Base-by-base conservation (phyloP, 2,797 vertebrate genomes). In the Okamejei kenojei region DNA sequence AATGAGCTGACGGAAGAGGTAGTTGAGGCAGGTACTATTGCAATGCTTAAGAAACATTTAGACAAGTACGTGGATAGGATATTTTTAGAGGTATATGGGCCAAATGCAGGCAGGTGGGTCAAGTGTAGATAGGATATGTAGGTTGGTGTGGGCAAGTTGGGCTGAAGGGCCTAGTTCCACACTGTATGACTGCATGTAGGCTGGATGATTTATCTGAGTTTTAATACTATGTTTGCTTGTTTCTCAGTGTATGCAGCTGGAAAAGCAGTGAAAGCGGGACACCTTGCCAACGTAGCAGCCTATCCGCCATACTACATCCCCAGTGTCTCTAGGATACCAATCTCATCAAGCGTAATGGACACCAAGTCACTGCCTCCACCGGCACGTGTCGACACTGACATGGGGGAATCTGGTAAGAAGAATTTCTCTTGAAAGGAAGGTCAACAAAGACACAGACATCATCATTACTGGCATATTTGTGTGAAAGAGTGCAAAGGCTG, bases 281-380 rank as follows among this genome's bases (percentile, higher is more conserved):
- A 96, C 79, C 96, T 96, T 93, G 94, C 98, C 94, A 96, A 96
- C 93, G 95, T 98, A 93, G 96, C 97, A 73, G 95, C 98, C 95
- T 98, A 98, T 94, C 98, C 98, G 68, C 97, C 98, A 1, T 98
- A 97, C 95, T 99, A 98, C 96, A 97, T 99, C 93, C 97, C 97
- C 90, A 97, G 97, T 26, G 97, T 98, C 93, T 97, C 98, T 1
- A 95, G 97, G 93, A 95, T 97, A 94, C 96, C 98, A 90, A 95
- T 97, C 65, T 96, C 96, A 0, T 96, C 98, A 78, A 96, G 97
- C 81, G 96, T 98, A 94, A 95, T 96, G 95, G 98, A 99, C 78
- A 94, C 96, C 29, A 98, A 98, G 94, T 95, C 97, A 0, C 93
- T 97, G n/a, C 96, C 97, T 1, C 97, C 98, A 93, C 96, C 97